phyloP scores from a whole-genome alignment of 2,888 invertebrate genomes.

The Hypena proboscidalis region DNA sequence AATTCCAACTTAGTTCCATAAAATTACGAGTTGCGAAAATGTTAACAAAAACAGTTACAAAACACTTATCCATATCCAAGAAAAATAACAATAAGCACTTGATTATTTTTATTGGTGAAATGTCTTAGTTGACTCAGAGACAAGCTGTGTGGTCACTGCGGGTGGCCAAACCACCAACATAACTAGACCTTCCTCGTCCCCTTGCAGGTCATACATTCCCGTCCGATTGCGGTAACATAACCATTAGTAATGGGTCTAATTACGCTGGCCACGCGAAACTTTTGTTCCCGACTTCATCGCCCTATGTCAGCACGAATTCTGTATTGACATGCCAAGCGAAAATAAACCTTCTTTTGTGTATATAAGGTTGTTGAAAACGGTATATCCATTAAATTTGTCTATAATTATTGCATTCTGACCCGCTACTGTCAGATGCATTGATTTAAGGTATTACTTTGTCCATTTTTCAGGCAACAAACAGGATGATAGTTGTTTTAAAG shows the following conservation, averaged over 20 bases:
- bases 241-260: constrained; percentile 46
- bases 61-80: constrained; percentile 21
- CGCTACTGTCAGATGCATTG: constrained; percentile 55
- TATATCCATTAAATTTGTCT: constrained; percentile 54
- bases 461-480: constrained; percentile 36
- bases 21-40: too few species aligned
- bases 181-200: constrained; percentile 42
- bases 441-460: constrained; percentile 33
- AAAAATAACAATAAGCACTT: constrained; percentile 48
- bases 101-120: constrained; percentile 59
- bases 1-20: background rate
- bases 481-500: constrained; percentile 26
- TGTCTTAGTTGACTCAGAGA: constrained; percentile 66
- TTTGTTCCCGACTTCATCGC: constrained; percentile 63
- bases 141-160: constrained; percentile 63
- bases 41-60: constrained; percentile 2
- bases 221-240: constrained; percentile 17
- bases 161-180: constrained; percentile 63
- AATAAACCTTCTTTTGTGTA: constrained; percentile 31
- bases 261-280: constrained; percentile 48
- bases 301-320: constrained; percentile 52
- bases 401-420: constrained; percentile 58
- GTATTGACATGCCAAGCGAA: constrained; percentile 14
- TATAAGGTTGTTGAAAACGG: constrained; percentile 27
- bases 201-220: constrained; percentile 14